phyloP scores from a whole-genome alignment of 2,797 vertebrate genomes.

The Anguilla megastoma region DNA sequence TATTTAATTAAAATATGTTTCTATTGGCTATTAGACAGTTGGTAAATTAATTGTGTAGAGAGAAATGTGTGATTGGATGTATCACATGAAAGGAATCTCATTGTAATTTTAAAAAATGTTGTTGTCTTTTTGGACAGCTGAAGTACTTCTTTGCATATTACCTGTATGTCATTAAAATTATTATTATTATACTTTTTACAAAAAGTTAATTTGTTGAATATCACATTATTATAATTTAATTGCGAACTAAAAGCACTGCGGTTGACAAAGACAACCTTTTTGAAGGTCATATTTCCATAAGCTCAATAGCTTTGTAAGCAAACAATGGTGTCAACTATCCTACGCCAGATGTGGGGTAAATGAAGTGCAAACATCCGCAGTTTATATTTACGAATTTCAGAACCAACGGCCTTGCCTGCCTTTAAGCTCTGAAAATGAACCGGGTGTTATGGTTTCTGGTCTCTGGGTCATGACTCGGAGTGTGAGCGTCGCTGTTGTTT shows the following conservation, averaged over 20 bases:
- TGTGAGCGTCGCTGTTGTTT: conserved; percentile 57
- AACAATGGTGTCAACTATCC: neutral
- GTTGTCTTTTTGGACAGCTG: neutral
- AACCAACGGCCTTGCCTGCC: conserved; percentile 26
- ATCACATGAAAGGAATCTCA: neutral
- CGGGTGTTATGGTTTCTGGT: conserved; percentile 31
- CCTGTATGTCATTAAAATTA: neutral
- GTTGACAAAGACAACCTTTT: neutral
- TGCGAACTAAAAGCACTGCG: neutral
- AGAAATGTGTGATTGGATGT: neutral
- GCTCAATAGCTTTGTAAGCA: neutral
- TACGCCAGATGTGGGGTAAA: neutral
- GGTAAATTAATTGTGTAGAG: neutral
- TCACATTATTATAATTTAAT: neutral
- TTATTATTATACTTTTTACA: neutral
- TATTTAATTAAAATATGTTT: conserved; percentile 17
- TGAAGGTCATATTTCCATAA: neutral
- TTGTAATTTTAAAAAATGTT: neutral
- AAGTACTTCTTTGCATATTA: neutral
- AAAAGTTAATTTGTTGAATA: neutral
- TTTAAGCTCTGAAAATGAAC: conserved; percentile 46
- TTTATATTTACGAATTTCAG: conserved; percentile 47
- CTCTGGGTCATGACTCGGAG: conserved; percentile 40
- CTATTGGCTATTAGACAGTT: conserved; percentile 7
- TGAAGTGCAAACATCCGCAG: neutral